Evolutionary conservation across 2,888 invertebrate species (phyloP).

Genomic region (Brachyptera risi): DNA sequence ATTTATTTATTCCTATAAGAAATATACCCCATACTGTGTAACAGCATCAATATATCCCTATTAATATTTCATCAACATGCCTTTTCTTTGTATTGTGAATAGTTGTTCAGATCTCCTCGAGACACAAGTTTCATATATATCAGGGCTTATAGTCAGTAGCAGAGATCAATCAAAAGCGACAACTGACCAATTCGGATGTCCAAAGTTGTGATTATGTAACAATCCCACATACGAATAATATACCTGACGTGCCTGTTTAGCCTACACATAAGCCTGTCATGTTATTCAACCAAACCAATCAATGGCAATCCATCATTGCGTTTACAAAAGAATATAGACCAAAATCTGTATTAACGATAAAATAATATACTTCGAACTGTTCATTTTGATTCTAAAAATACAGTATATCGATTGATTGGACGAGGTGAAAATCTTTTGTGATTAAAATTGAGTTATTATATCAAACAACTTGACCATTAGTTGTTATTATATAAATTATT

Average conservation of each 20-base stretch:
- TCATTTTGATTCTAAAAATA: too few species aligned
- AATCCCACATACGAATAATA: neutral
- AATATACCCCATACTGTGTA: neutral
- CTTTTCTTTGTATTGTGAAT: neutral
- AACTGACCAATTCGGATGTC: neutral
- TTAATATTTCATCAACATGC: neutral
- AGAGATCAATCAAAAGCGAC: neutral
- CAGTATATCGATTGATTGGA: too few species aligned
- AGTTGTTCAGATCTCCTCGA: neutral
- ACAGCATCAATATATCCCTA: neutral
- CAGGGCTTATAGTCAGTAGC: neutral
- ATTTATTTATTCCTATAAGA: neutral
- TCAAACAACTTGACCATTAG: neutral
- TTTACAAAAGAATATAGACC: too few species aligned
- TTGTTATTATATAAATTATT: slow-evolving; percentile 1
- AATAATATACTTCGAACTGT: too few species aligned
- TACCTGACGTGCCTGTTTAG: neutral
- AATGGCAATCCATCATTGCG: neutral
- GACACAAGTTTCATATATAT: too few species aligned
- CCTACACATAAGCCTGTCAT: neutral
- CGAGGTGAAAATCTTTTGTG: too few species aligned
- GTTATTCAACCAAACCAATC: neutral
- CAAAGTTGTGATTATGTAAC: neutral
- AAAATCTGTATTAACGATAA: too few species aligned
- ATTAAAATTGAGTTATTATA: neutral